Evolutionary conservation across 2,113 vertebrate species (phyloP).

Genomic region (Engystomops pustulosus): DNA sequence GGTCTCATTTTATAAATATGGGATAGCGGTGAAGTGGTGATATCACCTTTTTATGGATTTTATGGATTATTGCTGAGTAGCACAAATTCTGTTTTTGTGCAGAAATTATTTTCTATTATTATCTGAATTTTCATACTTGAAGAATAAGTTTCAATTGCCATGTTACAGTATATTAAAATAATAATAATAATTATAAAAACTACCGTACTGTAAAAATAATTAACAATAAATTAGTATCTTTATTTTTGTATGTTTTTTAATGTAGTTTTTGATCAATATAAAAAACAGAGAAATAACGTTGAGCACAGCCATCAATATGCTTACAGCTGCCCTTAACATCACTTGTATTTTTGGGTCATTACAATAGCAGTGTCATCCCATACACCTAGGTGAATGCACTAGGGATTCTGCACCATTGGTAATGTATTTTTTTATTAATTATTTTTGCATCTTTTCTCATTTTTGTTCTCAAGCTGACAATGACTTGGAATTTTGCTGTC

Average conservation of each 20-base stretch:
- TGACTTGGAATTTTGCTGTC: slow-evolving; percentile 84
- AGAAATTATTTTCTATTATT: not conserved
- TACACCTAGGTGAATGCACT: no score
- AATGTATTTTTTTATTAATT: not conserved
- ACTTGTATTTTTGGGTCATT: no score
- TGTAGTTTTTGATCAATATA: no score
- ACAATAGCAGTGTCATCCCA: no score
- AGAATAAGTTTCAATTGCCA: not conserved
- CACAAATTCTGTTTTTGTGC: not conserved
- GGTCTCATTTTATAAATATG: slow-evolving; percentile 53
- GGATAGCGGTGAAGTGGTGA: no score
- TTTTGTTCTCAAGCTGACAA: slow-evolving; percentile 76
- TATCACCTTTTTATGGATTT: not conserved
- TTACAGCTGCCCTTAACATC: no score
- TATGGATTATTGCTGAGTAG: no score
- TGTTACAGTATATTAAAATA: no score
- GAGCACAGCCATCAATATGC: no score
- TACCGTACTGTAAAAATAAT: not conserved
- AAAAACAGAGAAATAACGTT: no score
- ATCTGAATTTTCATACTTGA: not conserved
- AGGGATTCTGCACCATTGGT: not conserved
- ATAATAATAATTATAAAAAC: no score
- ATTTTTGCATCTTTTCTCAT: slow-evolving; percentile 54
- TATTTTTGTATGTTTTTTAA: not conserved
- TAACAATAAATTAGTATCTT: not conserved